phyloP scores from a whole-genome alignment of 2,113 vertebrate genomes.

The Asarcornis scutulata region DNA sequence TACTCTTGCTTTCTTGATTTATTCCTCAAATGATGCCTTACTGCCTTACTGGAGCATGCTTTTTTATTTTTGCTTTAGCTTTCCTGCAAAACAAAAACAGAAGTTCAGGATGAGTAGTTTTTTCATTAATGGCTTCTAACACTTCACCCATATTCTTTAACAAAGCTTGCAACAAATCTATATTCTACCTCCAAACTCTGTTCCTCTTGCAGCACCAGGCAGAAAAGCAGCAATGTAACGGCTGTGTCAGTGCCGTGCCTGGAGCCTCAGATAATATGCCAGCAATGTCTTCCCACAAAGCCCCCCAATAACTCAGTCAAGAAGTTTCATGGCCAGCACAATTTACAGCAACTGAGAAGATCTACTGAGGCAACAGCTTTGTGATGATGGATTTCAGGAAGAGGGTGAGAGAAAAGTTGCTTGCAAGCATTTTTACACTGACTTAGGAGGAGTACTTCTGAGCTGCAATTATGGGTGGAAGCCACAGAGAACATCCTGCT shows the following conservation, averaged over 20 bases:
- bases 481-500: neutral
- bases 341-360: neutral
- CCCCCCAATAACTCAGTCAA: neutral
- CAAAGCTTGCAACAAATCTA: neutral
- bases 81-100: neutral
- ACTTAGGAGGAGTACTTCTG: neutral
- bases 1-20: neutral
- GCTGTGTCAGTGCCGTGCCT: fast-evolving
- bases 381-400: neutral
- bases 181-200: neutral
- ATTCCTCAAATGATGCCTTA: neutral
- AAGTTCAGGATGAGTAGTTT: neutral
- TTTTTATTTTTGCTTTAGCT: neutral
- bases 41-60: neutral
- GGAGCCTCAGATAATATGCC: neutral
- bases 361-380: neutral
- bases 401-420: neutral
- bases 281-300: neutral
- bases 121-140: neutral
- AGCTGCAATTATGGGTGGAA: neutral
- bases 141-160: neutral
- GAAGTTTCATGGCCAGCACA: neutral
- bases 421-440: neutral
- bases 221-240: neutral
- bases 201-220: neutral